phyloP scores from a whole-genome alignment of 1,140 invertebrate genomes.

The Ceratina japonica region DNA sequence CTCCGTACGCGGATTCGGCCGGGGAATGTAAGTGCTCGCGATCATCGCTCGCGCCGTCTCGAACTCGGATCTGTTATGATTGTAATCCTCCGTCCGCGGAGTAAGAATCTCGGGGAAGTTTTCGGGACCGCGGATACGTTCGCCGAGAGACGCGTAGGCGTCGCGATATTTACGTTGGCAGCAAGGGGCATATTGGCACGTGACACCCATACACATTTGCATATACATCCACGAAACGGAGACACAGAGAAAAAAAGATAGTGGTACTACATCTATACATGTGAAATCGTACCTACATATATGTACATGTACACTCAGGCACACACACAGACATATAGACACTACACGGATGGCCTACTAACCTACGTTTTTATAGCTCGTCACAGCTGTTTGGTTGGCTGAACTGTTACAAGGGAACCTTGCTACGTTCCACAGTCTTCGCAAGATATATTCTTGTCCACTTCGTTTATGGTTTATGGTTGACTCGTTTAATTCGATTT shows the following conservation, averaged over 20 bases:
- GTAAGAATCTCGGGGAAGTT: slow-evolving; percentile 42
- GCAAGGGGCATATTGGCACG: slow-evolving; percentile 57
- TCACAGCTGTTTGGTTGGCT: slow-evolving; percentile 80
- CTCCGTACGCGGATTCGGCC: background rate
- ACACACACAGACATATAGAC: slow-evolving; percentile 50
- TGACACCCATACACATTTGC: slow-evolving; percentile 27
- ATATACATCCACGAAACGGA: slow-evolving; percentile 10
- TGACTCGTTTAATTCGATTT: slow-evolving; percentile 75
- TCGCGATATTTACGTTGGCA: slow-evolving; percentile 56
- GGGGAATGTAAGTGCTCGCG: background rate
- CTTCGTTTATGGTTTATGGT: slow-evolving; percentile 72
- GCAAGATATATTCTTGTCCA: slow-evolving; percentile 74
- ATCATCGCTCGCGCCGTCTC: too few relatives aligned
- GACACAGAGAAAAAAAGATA: background rate
- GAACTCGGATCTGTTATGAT: too few relatives aligned
- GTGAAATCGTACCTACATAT: slow-evolving; percentile 7
- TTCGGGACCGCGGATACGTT: slow-evolving; percentile 33
- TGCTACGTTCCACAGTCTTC: slow-evolving; percentile 80
- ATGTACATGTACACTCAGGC: slow-evolving; percentile 21
- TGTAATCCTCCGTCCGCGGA: background rate
- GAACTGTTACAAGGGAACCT: slow-evolving; percentile 81
- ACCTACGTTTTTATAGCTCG: slow-evolving; percentile 79
- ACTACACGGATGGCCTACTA: slow-evolving; percentile 70
- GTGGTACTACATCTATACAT: background rate
- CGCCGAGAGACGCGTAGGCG: slow-evolving; percentile 43